These are phyloP conservation scores for Gulo gulo DNA, from an alignment of 2,113 vertebrate species.

Conservation along the genomic window DNA sequence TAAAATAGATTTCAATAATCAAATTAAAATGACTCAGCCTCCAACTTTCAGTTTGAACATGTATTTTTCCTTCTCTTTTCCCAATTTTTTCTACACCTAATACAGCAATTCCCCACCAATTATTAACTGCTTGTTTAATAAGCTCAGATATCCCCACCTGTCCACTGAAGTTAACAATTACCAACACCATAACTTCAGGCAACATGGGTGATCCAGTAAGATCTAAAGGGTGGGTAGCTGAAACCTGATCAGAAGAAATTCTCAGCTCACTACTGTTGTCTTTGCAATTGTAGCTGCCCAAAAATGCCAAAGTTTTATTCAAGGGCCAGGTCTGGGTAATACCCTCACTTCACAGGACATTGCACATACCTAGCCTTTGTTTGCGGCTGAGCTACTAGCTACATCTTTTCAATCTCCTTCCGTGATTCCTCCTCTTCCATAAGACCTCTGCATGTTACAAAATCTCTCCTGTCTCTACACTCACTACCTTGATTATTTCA, in stretches of 20 bases:
- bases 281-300: neutral
- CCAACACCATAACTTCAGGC: neutral
- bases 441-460: neutral
- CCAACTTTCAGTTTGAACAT: neutral
- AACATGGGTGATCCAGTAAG: neutral
- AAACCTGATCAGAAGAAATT: neutral
- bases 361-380: neutral
- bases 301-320: neutral
- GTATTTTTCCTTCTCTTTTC: neutral
- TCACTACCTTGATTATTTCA: neutral
- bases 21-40: neutral
- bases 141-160: neutral
- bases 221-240: neutral
- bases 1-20: neutral
- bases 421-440: neutral
- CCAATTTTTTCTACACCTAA: neutral
- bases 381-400: neutral
- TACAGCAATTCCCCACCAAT: neutral
- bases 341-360: neutral
- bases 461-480: neutral
- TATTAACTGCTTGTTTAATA: neutral
- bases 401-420: neutral
- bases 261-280: neutral
- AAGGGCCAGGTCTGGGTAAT: no score
- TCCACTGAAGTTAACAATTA: neutral